Base-by-base conservation (phyloP, 2,888 invertebrate genomes). In the Heliconius hortense region DNA sequence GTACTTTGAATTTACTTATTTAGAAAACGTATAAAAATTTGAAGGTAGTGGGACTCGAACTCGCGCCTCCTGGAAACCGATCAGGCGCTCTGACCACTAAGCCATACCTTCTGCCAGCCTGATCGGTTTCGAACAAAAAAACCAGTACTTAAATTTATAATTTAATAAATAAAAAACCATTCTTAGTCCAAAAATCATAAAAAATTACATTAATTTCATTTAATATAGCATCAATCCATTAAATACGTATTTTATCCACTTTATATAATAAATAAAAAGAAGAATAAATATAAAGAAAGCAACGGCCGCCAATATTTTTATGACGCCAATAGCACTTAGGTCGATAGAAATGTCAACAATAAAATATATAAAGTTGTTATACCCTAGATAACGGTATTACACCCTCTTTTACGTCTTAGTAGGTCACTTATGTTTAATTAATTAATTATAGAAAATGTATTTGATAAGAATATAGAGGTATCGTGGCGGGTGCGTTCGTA, bases 251-350 rank as follows among this genome's bases (percentile, higher is more conserved):
- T 56, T 24, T n/a, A 53, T 53, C 10, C 31, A 31, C 31, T 26
- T 68, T 28, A 28, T 28, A 28, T 28, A 28, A 53, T 69, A 53
- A 69, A 53, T 68, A 28, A 28, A 28, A 28, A 28, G 4, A 28
- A 28, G 2, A 56, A n/a, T n/a, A 69, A 68, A 69, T 53, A 69
- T 69, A 69, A 69, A 28, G 28, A 35, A 35, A 56, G 56, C 31
- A 21, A 4, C 69, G 31, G 15, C 68, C 53, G 69, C 31, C n/a
- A 69, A 69, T 69, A 56, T 69, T 69, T 56, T 69, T 69, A 69
- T 31, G 56, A 56, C 56, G 69, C 56, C 69, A 35, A 56, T 24
- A 56, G 31, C 69, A 56, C 69, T 69, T 31, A n/a, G 13, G 15
- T 24, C 21, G 39, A 66, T 66, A 39, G 31, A n/a, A 56, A 56